A percentile compares a stretch with the other conserved stretches of the same genome.
Evolutionary conservation across 2,113 vertebrate genomes (phyloP).

Genomic region (Macquaria ambigua): DNA sequence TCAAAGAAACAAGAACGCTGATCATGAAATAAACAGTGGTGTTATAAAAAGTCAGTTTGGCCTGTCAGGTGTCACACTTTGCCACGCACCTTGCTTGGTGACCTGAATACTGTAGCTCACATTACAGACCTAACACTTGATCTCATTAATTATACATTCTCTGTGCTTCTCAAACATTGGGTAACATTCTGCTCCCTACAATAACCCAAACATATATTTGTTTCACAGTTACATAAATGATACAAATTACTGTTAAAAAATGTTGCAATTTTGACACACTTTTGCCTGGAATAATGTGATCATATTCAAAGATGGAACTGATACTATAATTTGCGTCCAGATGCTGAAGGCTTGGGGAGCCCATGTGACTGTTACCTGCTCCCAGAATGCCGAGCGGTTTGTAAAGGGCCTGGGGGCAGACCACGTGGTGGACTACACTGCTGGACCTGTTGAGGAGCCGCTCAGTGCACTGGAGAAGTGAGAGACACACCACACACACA

Average conservation of each 20-base stretch:
- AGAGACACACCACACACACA: slow-evolving; percentile 36
- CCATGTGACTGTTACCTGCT: slow-evolving; percentile 95
- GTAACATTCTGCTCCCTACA: background rate
- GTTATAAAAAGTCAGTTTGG: background rate
- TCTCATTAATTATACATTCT: slow-evolving; percentile 23
- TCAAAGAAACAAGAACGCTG: background rate
- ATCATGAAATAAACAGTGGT: background rate
- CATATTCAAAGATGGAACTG: background rate
- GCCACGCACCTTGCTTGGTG: background rate
- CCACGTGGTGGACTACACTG: slow-evolving; percentile 91
- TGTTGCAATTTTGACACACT: too few species aligned
- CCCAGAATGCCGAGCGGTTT: slow-evolving; percentile 88
- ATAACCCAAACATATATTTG: background rate
- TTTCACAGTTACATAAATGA: background rate
- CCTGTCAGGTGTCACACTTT: slow-evolving; percentile 8
- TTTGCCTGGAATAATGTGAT: background rate
- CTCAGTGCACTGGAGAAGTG: slow-evolving; percentile 88
- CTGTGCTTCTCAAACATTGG: slow-evolving; percentile 27
- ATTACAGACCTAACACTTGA: slow-evolving; percentile 19
- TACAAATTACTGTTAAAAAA: background rate
- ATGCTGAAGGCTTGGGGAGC: slow-evolving; percentile 94
- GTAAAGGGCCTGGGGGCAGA: slow-evolving; percentile 91
- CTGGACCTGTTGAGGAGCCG: slow-evolving; percentile 84
- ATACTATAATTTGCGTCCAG: slow-evolving; percentile 76
- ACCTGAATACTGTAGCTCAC: slow-evolving; percentile 36